Percentiles rank a stretch among this genome's conserved stretches.
These are phyloP conservation scores for Eupithecia vulgata DNA, from an alignment of 2,888 invertebrate species.

Conservation along the genomic window DNA sequence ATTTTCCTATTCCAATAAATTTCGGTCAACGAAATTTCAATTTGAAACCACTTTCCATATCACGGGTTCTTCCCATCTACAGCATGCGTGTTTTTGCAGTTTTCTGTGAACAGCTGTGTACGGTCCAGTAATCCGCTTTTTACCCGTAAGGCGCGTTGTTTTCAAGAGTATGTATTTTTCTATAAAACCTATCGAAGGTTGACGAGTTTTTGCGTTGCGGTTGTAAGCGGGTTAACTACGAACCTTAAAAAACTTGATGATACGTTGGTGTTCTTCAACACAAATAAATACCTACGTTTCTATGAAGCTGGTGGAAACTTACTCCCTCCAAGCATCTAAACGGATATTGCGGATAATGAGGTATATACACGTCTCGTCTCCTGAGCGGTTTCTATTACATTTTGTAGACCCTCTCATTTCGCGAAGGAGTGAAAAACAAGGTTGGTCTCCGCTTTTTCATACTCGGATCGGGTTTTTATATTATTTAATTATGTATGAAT, in stretches of 20 bases:
- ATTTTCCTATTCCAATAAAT: neutral
- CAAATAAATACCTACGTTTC: neutral
- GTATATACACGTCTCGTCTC: neutral
- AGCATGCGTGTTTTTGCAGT: neutral
- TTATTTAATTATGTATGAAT: neutral
- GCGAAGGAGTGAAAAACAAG: neutral
- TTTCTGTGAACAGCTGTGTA: neutral
- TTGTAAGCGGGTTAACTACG: no score
- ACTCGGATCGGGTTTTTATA: neutral
- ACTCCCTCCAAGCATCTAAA: neutral
- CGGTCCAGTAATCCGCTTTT: neutral
- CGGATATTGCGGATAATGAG: neutral
- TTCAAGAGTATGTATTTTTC: no score
- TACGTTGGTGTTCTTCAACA: no score
- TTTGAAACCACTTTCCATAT: neutral
- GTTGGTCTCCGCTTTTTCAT: no score
- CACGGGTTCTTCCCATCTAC: neutral
- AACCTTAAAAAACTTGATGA: no score
- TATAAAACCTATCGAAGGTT: no score
- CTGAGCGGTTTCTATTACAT: neutral
- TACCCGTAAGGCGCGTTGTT: neutral
- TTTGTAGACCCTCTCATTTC: neutral
- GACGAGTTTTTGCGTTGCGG: no score
- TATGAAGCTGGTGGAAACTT: neutral
- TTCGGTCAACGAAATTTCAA: neutral